A percentile compares a stretch with the other conserved stretches of the same genome.
phyloP scores from a whole-genome alignment of 1,140 invertebrate genomes.

The Ceratosolen fusciceps region DNA sequence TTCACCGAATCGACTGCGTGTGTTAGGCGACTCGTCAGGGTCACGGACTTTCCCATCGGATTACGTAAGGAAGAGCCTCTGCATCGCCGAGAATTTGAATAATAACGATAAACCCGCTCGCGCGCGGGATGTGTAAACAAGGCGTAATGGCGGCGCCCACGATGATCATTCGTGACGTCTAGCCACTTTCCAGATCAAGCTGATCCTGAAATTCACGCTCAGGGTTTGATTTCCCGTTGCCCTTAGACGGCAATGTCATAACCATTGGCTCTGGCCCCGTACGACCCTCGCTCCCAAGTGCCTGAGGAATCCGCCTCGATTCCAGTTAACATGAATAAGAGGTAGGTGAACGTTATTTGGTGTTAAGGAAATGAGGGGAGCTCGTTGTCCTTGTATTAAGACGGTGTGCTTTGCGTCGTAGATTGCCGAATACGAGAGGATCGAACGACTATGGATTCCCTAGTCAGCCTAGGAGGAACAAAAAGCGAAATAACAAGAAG shows the following conservation, averaged over 20 bases:
- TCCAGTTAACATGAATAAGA: constrained; percentile 45
- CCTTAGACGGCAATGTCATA: constrained; percentile 35
- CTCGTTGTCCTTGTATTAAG: neutral
- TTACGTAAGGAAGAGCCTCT: neutral
- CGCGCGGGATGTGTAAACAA: constrained; percentile 26
- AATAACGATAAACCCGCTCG: neutral
- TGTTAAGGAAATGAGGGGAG: neutral
- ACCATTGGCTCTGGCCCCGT: constrained; percentile 6
- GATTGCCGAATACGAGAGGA: constrained; percentile 28
- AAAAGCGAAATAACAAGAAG: constrained; percentile 45
- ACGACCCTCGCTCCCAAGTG: constrained; percentile 21
- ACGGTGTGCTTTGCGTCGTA: neutral
- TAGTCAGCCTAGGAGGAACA: constrained; percentile 40
- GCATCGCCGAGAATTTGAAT: neutral
- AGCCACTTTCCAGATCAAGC: constrained; percentile 31
- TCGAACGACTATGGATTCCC: constrained; percentile 27
- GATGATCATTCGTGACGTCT: constrained; percentile 45
- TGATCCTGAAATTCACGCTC: constrained; percentile 27
- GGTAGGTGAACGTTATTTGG: constrained; percentile 14
- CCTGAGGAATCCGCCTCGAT: constrained; percentile 17
- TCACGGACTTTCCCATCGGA: neutral
- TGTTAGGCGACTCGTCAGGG: no score
- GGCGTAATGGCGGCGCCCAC: constrained; percentile 42
- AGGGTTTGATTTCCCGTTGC: constrained; percentile 23
- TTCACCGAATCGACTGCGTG: no score